Base-by-base conservation (phyloP, 2,113 vertebrate species). In the Gambusia affinis region DNA sequence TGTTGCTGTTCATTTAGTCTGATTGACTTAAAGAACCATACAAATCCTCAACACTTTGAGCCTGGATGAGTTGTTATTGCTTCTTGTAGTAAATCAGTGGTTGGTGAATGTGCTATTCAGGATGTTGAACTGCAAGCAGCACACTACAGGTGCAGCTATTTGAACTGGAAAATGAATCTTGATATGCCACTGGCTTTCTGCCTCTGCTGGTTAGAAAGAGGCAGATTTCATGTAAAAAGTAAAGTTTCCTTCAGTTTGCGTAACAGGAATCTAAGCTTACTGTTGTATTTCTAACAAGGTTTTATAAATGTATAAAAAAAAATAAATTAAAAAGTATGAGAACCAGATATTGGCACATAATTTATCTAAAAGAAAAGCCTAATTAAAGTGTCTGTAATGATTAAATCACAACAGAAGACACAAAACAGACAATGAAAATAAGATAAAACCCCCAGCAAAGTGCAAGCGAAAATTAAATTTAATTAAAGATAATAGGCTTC, bases 161-260 rank as follows among this genome's bases (percentile, higher is more conserved):
- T 14, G 12, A 62, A 62, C 29, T 62, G 28, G 44, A 19, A 17
- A 47, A 47, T 47, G 12, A 62, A 29, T 29, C 15, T 31, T 71
- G 4, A 37, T 71, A 35, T 31, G 62, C 19, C 31, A 42, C 80
- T 67, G 60, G 64, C 60, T 73, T 31, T 60, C 12, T 51, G 15
- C 35, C 7, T 29, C 42, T 76, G 29, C 57, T 42, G 27, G 3
- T 51, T 22, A 65, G 17, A 54, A 60, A 63, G 10, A 30, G 12
- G 19, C 47, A 60, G 37, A 61, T 30, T 65, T 66, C 15, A 72
- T 39, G 69, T 60, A 37, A 4, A 72, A 44, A 15, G 27, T 33
- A 4, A 33, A 42, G 39, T 60, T 74, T 42, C 24, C 35, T 68
- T 64, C 7, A 27, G 29, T 47, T 17, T 17, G 44, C 5, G 15